phyloP scores from a whole-genome alignment of 2,797 vertebrate genomes.

The Alcedo quadribrachys region DNA sequence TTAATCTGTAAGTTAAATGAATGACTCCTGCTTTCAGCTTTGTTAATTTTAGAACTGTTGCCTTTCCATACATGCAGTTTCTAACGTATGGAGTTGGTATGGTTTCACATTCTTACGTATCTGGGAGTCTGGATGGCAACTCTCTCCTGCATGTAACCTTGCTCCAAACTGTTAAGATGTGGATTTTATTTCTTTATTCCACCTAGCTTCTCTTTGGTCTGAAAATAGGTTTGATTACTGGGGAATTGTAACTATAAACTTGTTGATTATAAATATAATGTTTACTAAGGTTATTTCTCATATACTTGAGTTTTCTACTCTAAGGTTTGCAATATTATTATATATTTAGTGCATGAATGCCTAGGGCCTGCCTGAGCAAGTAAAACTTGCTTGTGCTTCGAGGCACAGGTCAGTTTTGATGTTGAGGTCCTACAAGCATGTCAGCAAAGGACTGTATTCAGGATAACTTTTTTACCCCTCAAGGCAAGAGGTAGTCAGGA shows the following conservation, averaged over 20 bases:
- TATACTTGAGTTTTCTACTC: background rate
- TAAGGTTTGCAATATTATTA: background rate
- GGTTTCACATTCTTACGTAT: background rate
- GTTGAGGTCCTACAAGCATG: background rate
- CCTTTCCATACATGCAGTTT: fast-evolving
- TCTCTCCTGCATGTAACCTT: background rate
- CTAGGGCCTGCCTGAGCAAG: background rate
- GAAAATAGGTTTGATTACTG: background rate
- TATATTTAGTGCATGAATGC: background rate
- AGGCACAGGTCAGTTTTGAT: background rate
- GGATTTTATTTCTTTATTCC: background rate
- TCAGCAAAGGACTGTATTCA: background rate
- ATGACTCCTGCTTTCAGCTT: background rate
- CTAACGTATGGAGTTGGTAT: background rate
- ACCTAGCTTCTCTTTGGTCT: background rate
- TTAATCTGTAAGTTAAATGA: background rate
- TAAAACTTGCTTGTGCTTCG: background rate
- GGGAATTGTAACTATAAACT: background rate
- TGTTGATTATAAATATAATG: background rate
- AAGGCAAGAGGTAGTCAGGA: background rate
- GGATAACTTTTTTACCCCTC: background rate
- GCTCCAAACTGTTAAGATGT: background rate
- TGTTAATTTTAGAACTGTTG: background rate
- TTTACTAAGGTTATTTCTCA: background rate
- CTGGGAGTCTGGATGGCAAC: background rate